A percentile compares a stretch with the other conserved stretches of the same genome.
Evolutionary conservation across 2,888 invertebrate species (phyloP).

Genomic region (Coronaproctus castanopsis): DNA sequence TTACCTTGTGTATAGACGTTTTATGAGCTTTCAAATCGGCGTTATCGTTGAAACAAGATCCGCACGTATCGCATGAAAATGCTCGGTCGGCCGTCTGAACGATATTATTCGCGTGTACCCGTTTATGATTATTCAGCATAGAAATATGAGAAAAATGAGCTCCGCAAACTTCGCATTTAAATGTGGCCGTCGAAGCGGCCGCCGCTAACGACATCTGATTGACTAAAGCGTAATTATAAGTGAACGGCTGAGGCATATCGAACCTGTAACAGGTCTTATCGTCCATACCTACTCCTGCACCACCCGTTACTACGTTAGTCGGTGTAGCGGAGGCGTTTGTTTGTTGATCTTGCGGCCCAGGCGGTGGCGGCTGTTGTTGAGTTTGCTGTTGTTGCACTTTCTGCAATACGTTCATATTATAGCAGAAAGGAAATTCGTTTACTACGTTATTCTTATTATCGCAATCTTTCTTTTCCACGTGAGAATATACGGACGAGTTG

Average conservation of each 20-base stretch:
- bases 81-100: slow-evolving; percentile 24
- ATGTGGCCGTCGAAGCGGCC: slow-evolving; percentile 40
- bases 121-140: slow-evolving; percentile 65
- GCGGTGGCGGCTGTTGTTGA: slow-evolving; percentile 5
- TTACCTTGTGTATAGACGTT: slow-evolving; percentile 27
- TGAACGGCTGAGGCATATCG: slow-evolving; percentile 28
- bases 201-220: slow-evolving; percentile 56
- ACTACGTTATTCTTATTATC: slow-evolving; percentile 22
- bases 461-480: slow-evolving; percentile 19
- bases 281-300: slow-evolving; percentile 25
- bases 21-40: slow-evolving; percentile 32
- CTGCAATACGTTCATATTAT: slow-evolving; percentile 32
- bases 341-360: neutral
- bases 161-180: slow-evolving; percentile 73
- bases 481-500: slow-evolving; percentile 16
- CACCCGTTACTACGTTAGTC: too few relatives aligned
- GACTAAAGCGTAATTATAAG: slow-evolving; percentile 59
- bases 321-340: slow-evolving; percentile 22
- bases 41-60: slow-evolving; percentile 29
- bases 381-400: slow-evolving; percentile 25
- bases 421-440: slow-evolving; percentile 31
- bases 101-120: slow-evolving; percentile 35
- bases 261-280: slow-evolving; percentile 32
- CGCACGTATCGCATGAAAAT: slow-evolving; percentile 30
- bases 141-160: slow-evolving; percentile 65